phyloP scores from a whole-genome alignment of 2,113 vertebrate genomes.

The Perca schrenkii region DNA sequence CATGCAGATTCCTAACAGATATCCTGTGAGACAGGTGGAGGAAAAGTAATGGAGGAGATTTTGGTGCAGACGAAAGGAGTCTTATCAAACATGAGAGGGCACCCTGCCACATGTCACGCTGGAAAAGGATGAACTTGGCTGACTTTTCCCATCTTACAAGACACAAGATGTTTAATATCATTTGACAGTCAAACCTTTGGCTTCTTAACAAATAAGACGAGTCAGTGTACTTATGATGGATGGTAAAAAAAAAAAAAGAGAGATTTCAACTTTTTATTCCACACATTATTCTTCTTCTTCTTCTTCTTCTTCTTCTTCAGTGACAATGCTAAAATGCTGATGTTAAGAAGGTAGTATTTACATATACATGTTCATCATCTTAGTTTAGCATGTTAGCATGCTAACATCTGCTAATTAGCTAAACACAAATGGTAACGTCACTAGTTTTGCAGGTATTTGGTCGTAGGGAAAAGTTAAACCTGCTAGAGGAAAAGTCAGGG shows the following conservation, averaged over 20 bases:
- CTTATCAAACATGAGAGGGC: conserved; percentile 38
- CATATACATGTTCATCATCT: neutral
- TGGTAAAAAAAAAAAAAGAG: neutral
- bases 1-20: conserved; percentile 51
- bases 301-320: no score
- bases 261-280: neutral
- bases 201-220: neutral
- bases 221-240: neutral
- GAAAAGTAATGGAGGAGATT: conserved; percentile 6
- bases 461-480: no score
- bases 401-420: no score
- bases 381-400: neutral
- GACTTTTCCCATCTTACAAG: conserved; percentile 9
- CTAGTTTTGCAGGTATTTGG: no score
- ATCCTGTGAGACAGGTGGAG: conserved; percentile 47
- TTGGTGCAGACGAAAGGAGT: conserved; percentile 1
- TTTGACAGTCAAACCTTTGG: neutral
- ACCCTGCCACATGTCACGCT: conserved; percentile 17
- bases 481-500: neutral
- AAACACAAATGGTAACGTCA: no score
- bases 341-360: neutral
- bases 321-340: neutral
- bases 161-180: neutral
- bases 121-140: conserved; percentile 7
- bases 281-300: no score